phyloP scores from a whole-genome alignment of 1,140 invertebrate genomes.

The Lepeophtheirus salmonis region DNA sequence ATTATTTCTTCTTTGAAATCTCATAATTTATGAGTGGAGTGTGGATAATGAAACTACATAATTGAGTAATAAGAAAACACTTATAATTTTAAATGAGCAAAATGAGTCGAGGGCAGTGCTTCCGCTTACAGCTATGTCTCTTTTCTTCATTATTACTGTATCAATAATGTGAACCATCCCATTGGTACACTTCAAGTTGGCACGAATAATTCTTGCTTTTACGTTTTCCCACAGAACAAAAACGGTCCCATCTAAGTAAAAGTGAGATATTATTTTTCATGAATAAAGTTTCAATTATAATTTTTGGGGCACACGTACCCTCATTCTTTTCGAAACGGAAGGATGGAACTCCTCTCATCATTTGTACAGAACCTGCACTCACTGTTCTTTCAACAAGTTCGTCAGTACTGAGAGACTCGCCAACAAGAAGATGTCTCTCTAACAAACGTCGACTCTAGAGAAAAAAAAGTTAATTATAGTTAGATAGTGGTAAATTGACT shows the following conservation, averaged over 20 bases:
- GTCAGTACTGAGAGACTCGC: constrained; percentile 52
- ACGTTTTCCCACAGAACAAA: constrained; percentile 59
- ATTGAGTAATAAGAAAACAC: no score
- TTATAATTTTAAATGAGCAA: no score
- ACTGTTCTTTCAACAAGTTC: constrained; percentile 44
- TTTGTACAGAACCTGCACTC: constrained; percentile 35
- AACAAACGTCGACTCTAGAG: constrained; percentile 33
- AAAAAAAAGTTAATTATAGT: no score
- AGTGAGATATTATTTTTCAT: no score
- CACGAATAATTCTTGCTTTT: constrained; percentile 58
- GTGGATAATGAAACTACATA: no score
- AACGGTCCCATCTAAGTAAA: constrained; percentile 16
- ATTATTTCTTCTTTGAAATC: no score
- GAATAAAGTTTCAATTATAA: no score
- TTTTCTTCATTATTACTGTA: constrained; percentile 52
- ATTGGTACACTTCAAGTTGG: constrained; percentile 76
- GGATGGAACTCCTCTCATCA: constrained; percentile 38
- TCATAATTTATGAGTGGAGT: no score
- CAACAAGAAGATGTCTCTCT: constrained; percentile 55
- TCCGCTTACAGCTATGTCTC: constrained; percentile 56
- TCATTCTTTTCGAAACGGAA: constrained; percentile 6
- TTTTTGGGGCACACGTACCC: no score
- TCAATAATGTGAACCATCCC: constrained; percentile 83
- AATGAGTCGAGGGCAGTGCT: no score
- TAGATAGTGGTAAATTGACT: no score